Conservation (phyloP, 2,888 invertebrate genomes). For the Pantelozetes paolii region DNA sequence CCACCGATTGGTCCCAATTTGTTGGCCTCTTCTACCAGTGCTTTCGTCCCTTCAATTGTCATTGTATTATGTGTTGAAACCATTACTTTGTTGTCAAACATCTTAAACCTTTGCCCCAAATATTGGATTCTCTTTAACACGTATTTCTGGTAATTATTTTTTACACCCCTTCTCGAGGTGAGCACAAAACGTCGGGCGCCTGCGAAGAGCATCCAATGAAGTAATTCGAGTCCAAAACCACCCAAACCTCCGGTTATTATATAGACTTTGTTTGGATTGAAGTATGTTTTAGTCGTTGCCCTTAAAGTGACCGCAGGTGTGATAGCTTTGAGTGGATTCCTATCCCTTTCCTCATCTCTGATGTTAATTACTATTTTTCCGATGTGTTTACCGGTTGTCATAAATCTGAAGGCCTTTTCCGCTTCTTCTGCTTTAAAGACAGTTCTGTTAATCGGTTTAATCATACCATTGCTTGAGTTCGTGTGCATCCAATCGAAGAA, state of each 20-base stretch:
- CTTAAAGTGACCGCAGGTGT: background rate
- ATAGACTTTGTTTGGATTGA: constrained; percentile 58
- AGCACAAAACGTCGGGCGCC: constrained; percentile 81
- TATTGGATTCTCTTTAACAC: constrained; percentile 64
- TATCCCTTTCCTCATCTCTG: constrained; percentile 67
- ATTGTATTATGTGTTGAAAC: constrained; percentile 69
- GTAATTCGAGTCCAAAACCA: constrained; percentile 91
- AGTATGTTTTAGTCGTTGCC: constrained; percentile 77
- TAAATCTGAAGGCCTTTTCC: constrained; percentile 82
- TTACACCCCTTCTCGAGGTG: constrained; percentile 82
- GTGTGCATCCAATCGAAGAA: constrained; percentile 79
- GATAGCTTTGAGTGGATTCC: background rate
- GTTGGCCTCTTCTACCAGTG: constrained; percentile 64
- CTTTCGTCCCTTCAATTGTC: constrained; percentile 64
- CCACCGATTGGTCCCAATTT: constrained; percentile 69
- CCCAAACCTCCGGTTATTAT: constrained; percentile 72
- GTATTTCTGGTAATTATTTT: constrained; percentile 84
- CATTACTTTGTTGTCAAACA: constrained; percentile 58
- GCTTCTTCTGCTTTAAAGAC: constrained; percentile 79
- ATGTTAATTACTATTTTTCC: constrained; percentile 82
- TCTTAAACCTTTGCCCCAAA: constrained; percentile 59
- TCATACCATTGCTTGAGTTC: constrained; percentile 82
- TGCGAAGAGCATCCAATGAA: constrained; percentile 78
- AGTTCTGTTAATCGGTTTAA: constrained; percentile 80
- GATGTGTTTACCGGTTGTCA: constrained; percentile 96